Conservation (phyloP, 2,888 invertebrate species). For the Listrodromus nycthemerus region DNA sequence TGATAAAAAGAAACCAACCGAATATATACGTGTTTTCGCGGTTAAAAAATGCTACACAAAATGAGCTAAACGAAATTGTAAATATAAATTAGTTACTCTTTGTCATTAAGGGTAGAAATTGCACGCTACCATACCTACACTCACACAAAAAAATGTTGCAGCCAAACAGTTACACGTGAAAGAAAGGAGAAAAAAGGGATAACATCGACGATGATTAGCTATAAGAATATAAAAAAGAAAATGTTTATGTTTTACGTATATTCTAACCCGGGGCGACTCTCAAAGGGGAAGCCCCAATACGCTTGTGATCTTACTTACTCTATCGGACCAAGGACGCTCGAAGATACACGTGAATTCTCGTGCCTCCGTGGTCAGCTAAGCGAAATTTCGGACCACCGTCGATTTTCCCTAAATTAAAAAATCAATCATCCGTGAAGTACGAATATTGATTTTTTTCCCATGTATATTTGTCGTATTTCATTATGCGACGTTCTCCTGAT, state of each 20-base stretch:
- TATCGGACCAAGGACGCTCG: conserved; percentile 78
- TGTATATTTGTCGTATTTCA: background rate
- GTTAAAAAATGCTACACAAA: conserved; percentile 42
- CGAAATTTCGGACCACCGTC: conserved; percentile 82
- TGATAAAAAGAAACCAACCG: conserved; percentile 56
- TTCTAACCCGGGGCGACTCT: conserved; percentile 77
- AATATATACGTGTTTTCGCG: conserved; percentile 17
- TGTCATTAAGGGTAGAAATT: conserved; percentile 20
- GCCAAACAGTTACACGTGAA: conserved; percentile 56
- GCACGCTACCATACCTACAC: conserved; percentile 56
- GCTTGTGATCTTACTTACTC: conserved; percentile 82
- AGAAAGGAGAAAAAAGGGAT: conserved; percentile 32
- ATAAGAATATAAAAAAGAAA: conserved; percentile 34
- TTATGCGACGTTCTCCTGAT: conserved; percentile 75
- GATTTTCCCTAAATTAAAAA: conserved; percentile 26
- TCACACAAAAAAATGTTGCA: conserved; percentile 51
- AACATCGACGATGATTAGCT: conserved; percentile 37
- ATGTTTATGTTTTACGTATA: conserved; percentile 77
- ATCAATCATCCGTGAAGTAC: conserved; percentile 15
- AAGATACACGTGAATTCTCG: conserved; percentile 72
- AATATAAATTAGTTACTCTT: conserved; percentile 34
- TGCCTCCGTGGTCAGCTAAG: conserved; percentile 77
- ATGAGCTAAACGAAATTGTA: conserved; percentile 63
- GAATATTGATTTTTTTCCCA: conserved; percentile 30
- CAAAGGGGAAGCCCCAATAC: conserved; percentile 75